A percentile compares a stretch with the other conserved stretches of the same genome.
Conservation (phyloP, 2,797 vertebrate genomes). For the Paguma larvata region DNA sequence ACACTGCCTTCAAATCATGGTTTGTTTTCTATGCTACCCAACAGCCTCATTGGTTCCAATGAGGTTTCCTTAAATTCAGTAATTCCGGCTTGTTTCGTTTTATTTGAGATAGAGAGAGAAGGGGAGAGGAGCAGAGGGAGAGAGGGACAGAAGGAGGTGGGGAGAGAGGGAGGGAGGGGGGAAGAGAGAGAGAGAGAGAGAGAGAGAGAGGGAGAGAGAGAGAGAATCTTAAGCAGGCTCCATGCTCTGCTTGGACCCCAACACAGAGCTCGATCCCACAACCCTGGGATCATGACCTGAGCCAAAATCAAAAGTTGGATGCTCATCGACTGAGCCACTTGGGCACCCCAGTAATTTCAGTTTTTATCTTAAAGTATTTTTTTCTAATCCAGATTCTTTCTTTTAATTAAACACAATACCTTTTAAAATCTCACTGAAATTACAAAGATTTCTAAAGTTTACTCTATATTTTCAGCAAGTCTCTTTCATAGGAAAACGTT, state of each 20-base stretch:
- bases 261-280: no score
- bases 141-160: no score
- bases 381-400: constrained; percentile 23
- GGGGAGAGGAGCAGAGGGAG: no score
- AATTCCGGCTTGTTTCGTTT: background rate
- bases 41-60: background rate
- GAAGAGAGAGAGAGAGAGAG: no score
- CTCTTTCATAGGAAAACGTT: background rate
- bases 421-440: constrained; percentile 15
- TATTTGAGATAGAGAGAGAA: no score
- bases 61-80: background rate
- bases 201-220: no score
- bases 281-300: no score
- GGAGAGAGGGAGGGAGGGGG: no score
- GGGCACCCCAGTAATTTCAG: background rate
- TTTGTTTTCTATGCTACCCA: background rate
- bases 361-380: constrained; percentile 2
- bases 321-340: no score
- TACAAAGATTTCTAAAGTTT: constrained; percentile 19
- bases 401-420: background rate
- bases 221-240: no score
- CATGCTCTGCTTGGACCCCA: no score
- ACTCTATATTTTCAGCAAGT: background rate
- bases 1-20: background rate
- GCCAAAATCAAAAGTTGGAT: no score